A percentile compares a stretch with the other conserved stretches of the same genome.
These are phyloP conservation scores for Argyrosomus japonicus DNA, from an alignment of 2,113 vertebrate genomes.

Conservation along the genomic window DNA sequence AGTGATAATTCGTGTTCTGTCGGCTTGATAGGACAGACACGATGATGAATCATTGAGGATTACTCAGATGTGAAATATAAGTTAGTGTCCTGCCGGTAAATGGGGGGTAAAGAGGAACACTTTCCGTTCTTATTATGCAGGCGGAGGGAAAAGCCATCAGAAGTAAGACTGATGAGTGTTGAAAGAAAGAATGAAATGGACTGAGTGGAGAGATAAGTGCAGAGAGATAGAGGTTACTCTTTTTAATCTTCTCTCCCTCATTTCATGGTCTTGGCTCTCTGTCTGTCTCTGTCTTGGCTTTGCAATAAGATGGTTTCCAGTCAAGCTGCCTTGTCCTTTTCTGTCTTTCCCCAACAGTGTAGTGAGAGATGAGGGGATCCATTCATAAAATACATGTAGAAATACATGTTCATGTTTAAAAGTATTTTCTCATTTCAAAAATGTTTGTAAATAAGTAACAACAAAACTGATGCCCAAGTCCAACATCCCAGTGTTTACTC, in stretches of 20 bases:
- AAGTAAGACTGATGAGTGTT: conserved; percentile 40
- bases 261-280: conserved; percentile 59
- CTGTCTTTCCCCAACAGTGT: neutral
- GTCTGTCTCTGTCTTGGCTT: conserved; percentile 3
- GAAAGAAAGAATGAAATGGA: conserved; percentile 59
- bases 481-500: neutral
- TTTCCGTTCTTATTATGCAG: conserved; percentile 37
- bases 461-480: neutral
- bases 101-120: conserved; percentile 38
- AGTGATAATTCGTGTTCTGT: conserved; percentile 18
- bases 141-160: conserved; percentile 39
- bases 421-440: neutral
- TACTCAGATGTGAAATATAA: conserved; percentile 56
- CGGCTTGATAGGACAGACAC: conserved; percentile 14
- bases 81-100: conserved; percentile 35
- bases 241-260: conserved; percentile 60
- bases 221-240: conserved; percentile 63
- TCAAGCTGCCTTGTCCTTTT: neutral
- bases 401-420: neutral
- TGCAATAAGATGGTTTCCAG: conserved; percentile 29
- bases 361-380: neutral
- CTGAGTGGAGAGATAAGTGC: conserved; percentile 59
- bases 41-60: conserved; percentile 33
- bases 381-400: neutral
- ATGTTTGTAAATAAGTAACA: neutral